These are phyloP conservation scores for Epizoanthus stellaris DNA, from an alignment of 92 coral and sea anemone species.

Conservation along the genomic window DNA sequence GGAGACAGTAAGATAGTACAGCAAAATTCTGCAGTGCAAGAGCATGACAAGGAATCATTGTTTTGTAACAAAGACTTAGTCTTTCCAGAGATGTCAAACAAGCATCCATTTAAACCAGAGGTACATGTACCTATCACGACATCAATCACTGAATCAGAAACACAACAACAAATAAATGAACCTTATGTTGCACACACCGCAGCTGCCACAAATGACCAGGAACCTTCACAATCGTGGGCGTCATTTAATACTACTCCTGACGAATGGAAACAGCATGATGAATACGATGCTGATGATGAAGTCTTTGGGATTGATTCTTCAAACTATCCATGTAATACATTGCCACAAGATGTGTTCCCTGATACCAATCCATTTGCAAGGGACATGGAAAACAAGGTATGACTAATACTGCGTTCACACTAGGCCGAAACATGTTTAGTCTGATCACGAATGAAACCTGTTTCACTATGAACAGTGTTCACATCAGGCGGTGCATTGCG, in stretches of 20 bases:
- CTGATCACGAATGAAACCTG: no score
- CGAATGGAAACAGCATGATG: background rate
- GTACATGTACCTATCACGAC: background rate
- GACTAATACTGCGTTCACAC: no score
- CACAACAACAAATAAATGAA: background rate
- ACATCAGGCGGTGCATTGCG: no score
- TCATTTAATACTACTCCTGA: background rate
- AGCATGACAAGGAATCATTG: no score
- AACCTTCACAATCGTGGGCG: background rate
- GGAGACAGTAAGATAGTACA: background rate
- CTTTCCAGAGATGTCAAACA: background rate
- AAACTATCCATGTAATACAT: background rate
- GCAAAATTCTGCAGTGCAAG: background rate
- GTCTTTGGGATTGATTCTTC: background rate
- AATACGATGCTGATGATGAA: background rate
- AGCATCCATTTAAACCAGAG: background rate
- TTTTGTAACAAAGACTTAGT: background rate
- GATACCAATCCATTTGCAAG: slow-evolving; percentile 74
- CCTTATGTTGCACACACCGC: background rate
- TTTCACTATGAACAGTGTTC: no score
- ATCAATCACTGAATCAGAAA: background rate
- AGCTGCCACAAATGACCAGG: background rate
- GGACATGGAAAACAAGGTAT: slow-evolving; percentile 47
- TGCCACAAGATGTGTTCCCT: slow-evolving; percentile 45
- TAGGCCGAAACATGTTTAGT: no score